Percentiles rank a stretch among this genome's conserved stretches.
These are phyloP conservation scores for Coenobita brevimanus DNA, from an alignment of 1,140 invertebrate genomes.

Conservation along the genomic window DNA sequence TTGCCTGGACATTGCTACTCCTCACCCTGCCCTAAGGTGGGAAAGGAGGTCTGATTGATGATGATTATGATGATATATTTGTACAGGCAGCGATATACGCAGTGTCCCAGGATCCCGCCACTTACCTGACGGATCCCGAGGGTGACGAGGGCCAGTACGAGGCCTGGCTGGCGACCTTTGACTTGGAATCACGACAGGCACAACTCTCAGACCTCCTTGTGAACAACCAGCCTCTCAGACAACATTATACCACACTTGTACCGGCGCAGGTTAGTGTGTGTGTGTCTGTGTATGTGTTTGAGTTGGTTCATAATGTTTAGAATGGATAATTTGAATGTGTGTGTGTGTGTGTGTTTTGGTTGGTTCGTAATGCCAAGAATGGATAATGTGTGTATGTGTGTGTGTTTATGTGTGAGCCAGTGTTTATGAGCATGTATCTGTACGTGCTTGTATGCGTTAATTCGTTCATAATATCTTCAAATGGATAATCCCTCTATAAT, in stretches of 20 bases:
- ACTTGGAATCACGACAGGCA: conserved; percentile 73
- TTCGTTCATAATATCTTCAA: too few species aligned
- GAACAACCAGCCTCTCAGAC: conserved; percentile 73
- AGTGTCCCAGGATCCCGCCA: conserved; percentile 74
- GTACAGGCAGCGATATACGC: conserved; percentile 73
- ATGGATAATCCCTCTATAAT: background rate
- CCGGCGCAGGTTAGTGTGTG: conserved; percentile 61
- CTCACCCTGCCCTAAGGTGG: too few species aligned
- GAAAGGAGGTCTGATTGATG: too few species aligned
- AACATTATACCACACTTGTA: conserved; percentile 75
- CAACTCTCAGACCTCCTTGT: conserved; percentile 75
- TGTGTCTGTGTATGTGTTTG: background rate
- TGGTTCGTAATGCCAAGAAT: too few species aligned
- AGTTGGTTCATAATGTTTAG: too few species aligned
- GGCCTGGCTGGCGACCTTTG: conserved; percentile 74
- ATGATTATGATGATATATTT: background rate
- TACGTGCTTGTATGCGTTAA: too few species aligned
- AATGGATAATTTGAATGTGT: too few species aligned
- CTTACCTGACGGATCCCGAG: conserved; percentile 74
- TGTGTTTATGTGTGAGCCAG: too few species aligned
- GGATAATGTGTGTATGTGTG: too few species aligned
- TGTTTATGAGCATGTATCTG: too few species aligned
- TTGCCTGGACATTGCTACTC: too few species aligned
- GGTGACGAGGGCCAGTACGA: conserved; percentile 73
- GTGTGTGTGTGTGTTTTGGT: too few species aligned